These are phyloP conservation scores for Pilophorus perplexus DNA, from an alignment of 2,888 invertebrate species.

Conservation along the genomic window DNA sequence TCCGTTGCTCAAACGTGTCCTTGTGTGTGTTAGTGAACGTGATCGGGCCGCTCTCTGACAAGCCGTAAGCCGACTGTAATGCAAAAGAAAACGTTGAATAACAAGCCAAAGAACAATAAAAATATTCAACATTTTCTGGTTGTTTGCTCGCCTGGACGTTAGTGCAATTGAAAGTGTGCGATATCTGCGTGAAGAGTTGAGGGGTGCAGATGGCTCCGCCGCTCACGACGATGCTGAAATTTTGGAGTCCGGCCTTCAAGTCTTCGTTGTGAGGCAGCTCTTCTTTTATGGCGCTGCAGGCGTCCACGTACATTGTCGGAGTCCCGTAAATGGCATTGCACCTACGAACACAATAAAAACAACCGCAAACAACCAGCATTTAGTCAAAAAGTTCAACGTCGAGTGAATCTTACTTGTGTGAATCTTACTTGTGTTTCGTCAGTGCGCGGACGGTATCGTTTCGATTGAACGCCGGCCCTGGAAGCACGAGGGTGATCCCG, in stretches of 20 bases:
- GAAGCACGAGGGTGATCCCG: constrained; percentile 63
- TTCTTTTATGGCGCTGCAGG: constrained; percentile 55
- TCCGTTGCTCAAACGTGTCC: constrained; percentile 55
- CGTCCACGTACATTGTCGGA: constrained; percentile 83
- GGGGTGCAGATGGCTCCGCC: constrained; percentile 73
- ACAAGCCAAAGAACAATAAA: not conserved
- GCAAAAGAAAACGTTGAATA: constrained; percentile 7
- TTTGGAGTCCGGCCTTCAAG: constrained; percentile 47
- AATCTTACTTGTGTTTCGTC: constrained; percentile 61
- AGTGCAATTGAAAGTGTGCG: constrained; percentile 46
- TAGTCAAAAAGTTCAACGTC: too few species aligned
- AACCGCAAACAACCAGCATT: constrained; percentile 42
- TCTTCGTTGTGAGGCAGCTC: constrained; percentile 11
- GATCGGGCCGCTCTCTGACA: constrained; percentile 62
- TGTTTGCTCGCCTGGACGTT: constrained; percentile 45
- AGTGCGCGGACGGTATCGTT: constrained; percentile 63
- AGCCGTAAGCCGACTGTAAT: constrained; percentile 58
- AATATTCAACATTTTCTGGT: not conserved
- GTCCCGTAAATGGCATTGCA: constrained; percentile 73
- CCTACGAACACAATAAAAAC: too few species aligned
- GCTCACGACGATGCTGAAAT: constrained; percentile 61
- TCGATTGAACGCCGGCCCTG: constrained; percentile 62
- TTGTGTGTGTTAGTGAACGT: constrained; percentile 56
- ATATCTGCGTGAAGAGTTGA: constrained; percentile 58
- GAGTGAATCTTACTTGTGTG: too few species aligned